phyloP scores from a whole-genome alignment of 2,797 vertebrate species.

The Darevskia mixta region DNA sequence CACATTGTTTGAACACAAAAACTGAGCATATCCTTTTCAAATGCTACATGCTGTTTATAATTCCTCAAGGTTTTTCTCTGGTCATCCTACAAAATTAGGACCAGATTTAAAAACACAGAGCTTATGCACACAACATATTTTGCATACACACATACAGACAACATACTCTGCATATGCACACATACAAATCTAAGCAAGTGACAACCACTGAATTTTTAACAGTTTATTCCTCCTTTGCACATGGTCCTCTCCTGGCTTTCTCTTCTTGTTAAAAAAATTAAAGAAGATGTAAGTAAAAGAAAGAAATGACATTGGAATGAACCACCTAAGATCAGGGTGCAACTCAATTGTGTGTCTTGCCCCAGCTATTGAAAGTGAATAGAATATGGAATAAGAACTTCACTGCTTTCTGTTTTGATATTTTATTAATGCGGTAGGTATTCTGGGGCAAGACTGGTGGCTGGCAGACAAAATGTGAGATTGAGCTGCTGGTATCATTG shows the following conservation, averaged over 20 bases:
- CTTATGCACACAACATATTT: background rate
- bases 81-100: background rate
- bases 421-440: background rate
- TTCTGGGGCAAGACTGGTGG: background rate
- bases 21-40: background rate
- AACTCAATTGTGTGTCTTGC: background rate
- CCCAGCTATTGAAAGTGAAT: background rate
- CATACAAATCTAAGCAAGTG: background rate
- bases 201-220: background rate
- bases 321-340: background rate
- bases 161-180: background rate
- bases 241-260: background rate
- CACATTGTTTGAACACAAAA: no score
- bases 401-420: background rate
- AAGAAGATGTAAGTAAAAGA: background rate
- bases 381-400: background rate
- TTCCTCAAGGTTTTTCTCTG: no score
- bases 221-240: background rate
- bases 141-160: background rate
- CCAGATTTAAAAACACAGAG: background rate
- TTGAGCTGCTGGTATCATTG: background rate
- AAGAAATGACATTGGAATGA: no score
- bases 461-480: background rate
- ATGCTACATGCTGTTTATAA: background rate
- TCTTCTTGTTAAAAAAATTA: background rate